phyloP scores from a whole-genome alignment of 2,797 vertebrate species.

The Girardinus metallicus region DNA sequence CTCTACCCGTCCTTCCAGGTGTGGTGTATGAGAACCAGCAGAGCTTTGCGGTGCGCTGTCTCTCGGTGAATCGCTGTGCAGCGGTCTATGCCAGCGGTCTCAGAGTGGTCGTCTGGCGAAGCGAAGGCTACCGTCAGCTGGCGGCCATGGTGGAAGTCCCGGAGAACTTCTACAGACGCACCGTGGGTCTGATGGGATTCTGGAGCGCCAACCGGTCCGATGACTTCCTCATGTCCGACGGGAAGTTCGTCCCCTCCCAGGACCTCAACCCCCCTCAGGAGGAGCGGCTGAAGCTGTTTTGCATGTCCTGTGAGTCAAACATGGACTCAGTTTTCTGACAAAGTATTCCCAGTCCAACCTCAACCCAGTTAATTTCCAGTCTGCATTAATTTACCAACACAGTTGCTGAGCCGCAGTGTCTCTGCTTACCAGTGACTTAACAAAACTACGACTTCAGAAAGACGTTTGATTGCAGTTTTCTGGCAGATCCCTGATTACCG shows the following conservation, averaged over 20 bases:
- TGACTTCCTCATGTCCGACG: slow-evolving; percentile 84
- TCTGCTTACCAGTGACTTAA: neutral
- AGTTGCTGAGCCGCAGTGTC: neutral
- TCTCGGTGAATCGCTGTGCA: slow-evolving; percentile 62
- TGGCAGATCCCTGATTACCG: no score
- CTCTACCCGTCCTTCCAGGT: slow-evolving; percentile 60
- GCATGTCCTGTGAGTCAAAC: slow-evolving; percentile 83
- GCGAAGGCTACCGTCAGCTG: slow-evolving; percentile 58
- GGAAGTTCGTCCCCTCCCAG: slow-evolving; percentile 56
- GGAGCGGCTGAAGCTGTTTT: slow-evolving; percentile 74
- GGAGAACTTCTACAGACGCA: slow-evolving; percentile 82
- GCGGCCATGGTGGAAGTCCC: slow-evolving; percentile 78
- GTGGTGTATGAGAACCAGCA: slow-evolving; percentile 57
- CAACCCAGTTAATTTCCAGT: neutral
- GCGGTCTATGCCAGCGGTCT: slow-evolving; percentile 80
- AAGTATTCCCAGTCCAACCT: neutral
- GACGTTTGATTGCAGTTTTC: no score
- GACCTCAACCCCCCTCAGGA: slow-evolving; percentile 70
- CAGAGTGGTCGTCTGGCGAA: slow-evolving; percentile 75
- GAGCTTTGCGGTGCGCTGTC: slow-evolving; percentile 77
- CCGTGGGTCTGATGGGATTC: slow-evolving; percentile 84
- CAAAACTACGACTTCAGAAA: no score
- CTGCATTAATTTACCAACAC: neutral
- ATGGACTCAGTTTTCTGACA: neutral
- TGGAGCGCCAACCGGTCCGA: slow-evolving; percentile 80